Conservation (phyloP, 2,888 invertebrate genomes). For the Amorpha juglandis region DNA sequence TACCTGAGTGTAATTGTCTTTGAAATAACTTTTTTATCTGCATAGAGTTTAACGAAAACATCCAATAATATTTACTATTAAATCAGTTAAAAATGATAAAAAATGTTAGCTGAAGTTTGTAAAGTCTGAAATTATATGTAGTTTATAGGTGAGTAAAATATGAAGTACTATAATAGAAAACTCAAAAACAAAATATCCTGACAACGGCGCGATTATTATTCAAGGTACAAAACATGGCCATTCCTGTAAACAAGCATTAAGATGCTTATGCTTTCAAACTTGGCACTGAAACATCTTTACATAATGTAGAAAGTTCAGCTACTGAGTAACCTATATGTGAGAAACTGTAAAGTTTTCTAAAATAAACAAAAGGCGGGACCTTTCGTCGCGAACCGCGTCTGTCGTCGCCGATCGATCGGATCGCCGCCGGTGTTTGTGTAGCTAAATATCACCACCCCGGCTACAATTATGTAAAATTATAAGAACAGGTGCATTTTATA, state of each 20-base stretch:
- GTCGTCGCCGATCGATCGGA: slow-evolving; percentile 43
- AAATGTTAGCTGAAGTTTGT: no score
- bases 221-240: background rate
- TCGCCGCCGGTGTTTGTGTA: slow-evolving; percentile 38
- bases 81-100: no score
- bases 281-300: background rate
- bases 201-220: background rate
- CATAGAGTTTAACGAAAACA: no score
- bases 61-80: no score
- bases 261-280: background rate
- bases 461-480: slow-evolving; percentile 34
- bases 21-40: no score
- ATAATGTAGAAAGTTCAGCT: background rate
- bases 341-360: slow-evolving; percentile 41
- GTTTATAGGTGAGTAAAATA: no score
- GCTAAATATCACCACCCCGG: slow-evolving; percentile 35
- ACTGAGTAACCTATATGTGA: background rate
- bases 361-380: slow-evolving; percentile 43
- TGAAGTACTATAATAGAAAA: no score
- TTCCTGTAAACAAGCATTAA: background rate
- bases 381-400: slow-evolving; percentile 30
- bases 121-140: no score
- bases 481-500: slow-evolving; percentile 4
- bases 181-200: no score
- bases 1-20: no score